Evolutionary conservation across 2,113 vertebrate genomes (phyloP), one percentile per base, ranked within the genome.

Genomic region (Osmerus mordax): DNA sequence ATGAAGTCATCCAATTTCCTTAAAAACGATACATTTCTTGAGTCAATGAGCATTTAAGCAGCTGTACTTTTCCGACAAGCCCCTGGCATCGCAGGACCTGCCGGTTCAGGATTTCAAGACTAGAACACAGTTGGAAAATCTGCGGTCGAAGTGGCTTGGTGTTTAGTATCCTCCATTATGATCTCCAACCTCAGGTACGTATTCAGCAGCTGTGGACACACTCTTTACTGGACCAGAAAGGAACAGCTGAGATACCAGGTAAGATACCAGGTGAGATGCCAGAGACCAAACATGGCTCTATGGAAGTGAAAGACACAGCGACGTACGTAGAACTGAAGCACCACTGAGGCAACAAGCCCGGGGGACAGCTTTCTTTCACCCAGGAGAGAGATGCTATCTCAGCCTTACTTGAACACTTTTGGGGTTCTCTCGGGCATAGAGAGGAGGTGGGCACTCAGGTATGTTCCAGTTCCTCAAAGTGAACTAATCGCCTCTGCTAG

Each of bases 261-360:
- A 53, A 61, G 54, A 66, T 25, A 36, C 19, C 36, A 7, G 6
- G 56, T 32, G 23, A 70, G 29, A 66, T 52, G 83, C 67, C 77
- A 80, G 82, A 58, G 78, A 79, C 69, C 81, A 58, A 77, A 79
- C 70, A 88, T 32, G 82, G 78, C 54, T 65, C 66, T 65, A 41
- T 82, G 82, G 74, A 71, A 78, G 58, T 79, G 55, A 88, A 90
- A 87, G 71, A 77, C 55, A 4, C 23, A 23, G 19, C 7, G 25
- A 52, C n/a, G 15, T 19, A 18, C 58, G 15, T 54, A 21, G 11
- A 58, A 14, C 29, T 13, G 41, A 52, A 21, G 11, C 23, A 25
- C 47, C 51, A 32, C 58, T 12, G 25, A 66, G 55, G 67, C 61
- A 52, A 60, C 16, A 54, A 32, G 54, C 65, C 41, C 6, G 69